Conservation (phyloP, 2,797 vertebrate genomes). For the Myotis pilosus region DNA sequence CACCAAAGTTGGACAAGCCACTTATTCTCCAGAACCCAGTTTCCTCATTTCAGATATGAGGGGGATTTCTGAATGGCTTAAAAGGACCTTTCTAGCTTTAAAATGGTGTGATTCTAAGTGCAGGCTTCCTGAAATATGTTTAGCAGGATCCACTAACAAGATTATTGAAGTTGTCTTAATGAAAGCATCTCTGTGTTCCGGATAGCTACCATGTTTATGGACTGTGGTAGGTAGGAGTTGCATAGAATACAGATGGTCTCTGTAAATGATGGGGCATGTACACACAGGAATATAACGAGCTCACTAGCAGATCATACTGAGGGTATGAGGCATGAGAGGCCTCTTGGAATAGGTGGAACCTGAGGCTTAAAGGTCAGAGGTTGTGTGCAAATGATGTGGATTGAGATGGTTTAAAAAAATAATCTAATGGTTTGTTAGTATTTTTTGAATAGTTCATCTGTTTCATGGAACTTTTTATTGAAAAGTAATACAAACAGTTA, state of each 20-base stretch:
- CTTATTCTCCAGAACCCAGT: constrained; percentile 43
- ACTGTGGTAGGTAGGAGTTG: not conserved
- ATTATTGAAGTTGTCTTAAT: not conserved
- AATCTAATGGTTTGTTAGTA: not conserved
- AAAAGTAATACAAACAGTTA: not conserved
- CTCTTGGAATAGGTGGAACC: not conserved
- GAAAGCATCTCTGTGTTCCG: not conserved
- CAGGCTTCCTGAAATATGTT: not conserved
- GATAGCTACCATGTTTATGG: not conserved
- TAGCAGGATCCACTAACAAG: not conserved
- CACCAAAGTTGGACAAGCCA: constrained; percentile 48
- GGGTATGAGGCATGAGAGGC: not conserved
- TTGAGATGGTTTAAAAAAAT: constrained; percentile 8
- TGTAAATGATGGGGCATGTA: not conserved
- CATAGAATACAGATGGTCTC: not conserved
- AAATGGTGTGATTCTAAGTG: not conserved
- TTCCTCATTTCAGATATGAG: constrained; percentile 12
- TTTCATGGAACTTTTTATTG: not conserved
- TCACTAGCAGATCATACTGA: not conserved
- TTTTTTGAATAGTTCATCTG: constrained; percentile 9
- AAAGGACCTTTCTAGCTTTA: constrained; percentile 27
- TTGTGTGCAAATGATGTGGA: not conserved
- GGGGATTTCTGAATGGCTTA: constrained; percentile 26
- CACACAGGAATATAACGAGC: not conserved
- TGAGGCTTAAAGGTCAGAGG: not conserved